These are phyloP conservation scores for Drosophila simulans DNA, from an alignment of 1,140 invertebrate species.

Conservation along the genomic window DNA sequence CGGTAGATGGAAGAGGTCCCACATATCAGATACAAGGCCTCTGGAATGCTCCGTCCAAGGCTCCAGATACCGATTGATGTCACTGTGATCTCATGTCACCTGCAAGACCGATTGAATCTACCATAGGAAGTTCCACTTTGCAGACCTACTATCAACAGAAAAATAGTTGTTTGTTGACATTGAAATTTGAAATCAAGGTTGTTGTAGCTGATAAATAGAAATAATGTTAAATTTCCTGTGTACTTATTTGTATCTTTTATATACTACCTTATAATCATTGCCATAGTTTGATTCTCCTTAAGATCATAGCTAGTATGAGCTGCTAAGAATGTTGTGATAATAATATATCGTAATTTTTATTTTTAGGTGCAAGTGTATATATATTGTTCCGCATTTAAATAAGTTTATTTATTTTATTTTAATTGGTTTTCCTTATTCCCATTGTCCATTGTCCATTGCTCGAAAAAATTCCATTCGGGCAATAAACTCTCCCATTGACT, in stretches of 20 bases:
- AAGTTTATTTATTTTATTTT: too few relatives aligned
- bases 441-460: background rate
- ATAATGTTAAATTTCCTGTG: background rate
- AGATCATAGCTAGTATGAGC: too few relatives aligned
- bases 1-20: slow-evolving; percentile 17
- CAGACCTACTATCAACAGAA: too few relatives aligned
- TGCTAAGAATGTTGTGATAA: too few relatives aligned
- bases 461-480: slow-evolving; percentile 11
- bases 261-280: too few relatives aligned
- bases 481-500: slow-evolving; percentile 7
- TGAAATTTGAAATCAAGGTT: background rate
- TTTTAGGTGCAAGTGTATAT: too few relatives aligned
- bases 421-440: background rate
- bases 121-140: background rate
- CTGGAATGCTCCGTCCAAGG: slow-evolving; percentile 13
- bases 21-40: slow-evolving; percentile 28
- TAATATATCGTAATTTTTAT: background rate
- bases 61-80: slow-evolving; percentile 25
- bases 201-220: background rate
- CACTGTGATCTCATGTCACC: slow-evolving; percentile 18
- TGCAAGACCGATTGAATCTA: background rate
- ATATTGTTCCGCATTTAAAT: too few relatives aligned
- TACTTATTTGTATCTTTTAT: background rate
- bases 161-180: background rate
- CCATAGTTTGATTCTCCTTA: too few relatives aligned